Conservation (phyloP, 2,888 invertebrate species). For the Panzeria rudis region DNA sequence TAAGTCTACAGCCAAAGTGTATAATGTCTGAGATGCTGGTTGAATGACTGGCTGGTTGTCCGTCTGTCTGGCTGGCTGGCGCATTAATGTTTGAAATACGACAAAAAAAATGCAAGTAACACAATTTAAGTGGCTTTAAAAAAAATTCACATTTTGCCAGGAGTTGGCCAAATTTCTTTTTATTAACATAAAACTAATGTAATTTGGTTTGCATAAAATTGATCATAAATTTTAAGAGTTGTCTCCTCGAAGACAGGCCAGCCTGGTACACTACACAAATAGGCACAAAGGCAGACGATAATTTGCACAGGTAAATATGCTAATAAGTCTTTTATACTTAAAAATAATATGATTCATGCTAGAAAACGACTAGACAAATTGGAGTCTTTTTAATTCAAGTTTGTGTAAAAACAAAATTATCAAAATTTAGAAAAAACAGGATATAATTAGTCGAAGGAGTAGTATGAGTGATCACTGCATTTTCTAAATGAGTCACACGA, state of each 20-base stretch:
- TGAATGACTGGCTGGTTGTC: not conserved
- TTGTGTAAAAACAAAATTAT: constrained; percentile 31
- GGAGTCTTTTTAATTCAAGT: constrained; percentile 38
- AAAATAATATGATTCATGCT: not conserved
- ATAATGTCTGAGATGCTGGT: constrained; percentile 48
- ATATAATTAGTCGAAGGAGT: constrained; percentile 45
- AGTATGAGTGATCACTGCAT: constrained; percentile 20
- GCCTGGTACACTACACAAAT: not conserved
- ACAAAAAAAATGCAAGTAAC: constrained; percentile 1
- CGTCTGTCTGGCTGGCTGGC: not conserved
- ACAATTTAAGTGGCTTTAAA: too few relatives aligned
- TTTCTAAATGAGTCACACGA: constrained; percentile 26
- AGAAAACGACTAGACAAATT: constrained; percentile 62
- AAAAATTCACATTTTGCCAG: constrained; percentile 28
- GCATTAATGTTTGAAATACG: constrained; percentile 5
- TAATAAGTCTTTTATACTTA: constrained; percentile 16
- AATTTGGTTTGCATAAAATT: constrained; percentile 67
- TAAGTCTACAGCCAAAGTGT: constrained; percentile 27
- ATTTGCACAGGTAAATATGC: constrained; percentile 24
- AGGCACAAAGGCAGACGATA: constrained; percentile 7
- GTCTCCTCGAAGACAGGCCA: constrained; percentile 43
- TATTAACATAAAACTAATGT: constrained; percentile 31
- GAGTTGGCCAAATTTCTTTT: constrained; percentile 34
- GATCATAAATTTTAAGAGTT: constrained; percentile 59
- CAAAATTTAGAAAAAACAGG: constrained; percentile 31